Percentiles rank a stretch among this genome's conserved stretches.
phyloP scores from a whole-genome alignment of 92 coral and sea anemone genomes.

The Porites evermanni region DNA sequence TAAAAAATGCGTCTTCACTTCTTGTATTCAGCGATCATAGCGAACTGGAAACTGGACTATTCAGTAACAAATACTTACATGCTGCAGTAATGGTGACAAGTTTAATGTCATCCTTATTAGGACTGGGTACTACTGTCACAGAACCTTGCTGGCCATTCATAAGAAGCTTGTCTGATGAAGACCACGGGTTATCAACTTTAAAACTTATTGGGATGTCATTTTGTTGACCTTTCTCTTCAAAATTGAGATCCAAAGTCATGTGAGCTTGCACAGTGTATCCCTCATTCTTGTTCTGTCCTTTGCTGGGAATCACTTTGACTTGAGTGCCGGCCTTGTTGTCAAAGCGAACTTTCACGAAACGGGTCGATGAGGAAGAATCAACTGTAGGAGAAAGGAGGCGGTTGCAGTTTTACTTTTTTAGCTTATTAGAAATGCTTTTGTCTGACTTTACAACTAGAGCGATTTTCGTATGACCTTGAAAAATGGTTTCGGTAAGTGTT shows the following conservation, averaged over 20 bases:
- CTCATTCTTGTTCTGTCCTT: constrained; percentile 88
- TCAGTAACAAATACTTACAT: constrained; percentile 60
- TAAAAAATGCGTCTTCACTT: too few relatives aligned
- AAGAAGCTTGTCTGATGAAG: constrained; percentile 68
- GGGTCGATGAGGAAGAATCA: constrained; percentile 84
- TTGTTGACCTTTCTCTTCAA: constrained; percentile 90
- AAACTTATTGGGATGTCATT: constrained; percentile 94
- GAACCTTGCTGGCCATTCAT: constrained; percentile 84
- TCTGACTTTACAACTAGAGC: too few relatives aligned
- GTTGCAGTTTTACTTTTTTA: too few relatives aligned
- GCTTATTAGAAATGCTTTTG: too few relatives aligned
- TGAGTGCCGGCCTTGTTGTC: constrained; percentile 93
- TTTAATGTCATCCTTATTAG: constrained; percentile 60
- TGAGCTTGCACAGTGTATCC: constrained; percentile 96
- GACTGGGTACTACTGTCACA: constrained; percentile 86
- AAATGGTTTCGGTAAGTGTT: too few relatives aligned
- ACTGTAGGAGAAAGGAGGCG: constrained; percentile 38
- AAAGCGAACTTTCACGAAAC: constrained; percentile 94
- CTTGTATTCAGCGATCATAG: too few relatives aligned
- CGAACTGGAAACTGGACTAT: not conserved
- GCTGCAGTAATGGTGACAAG: constrained; percentile 74
- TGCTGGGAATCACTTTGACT: constrained; percentile 89
- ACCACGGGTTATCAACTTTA: constrained; percentile 82
- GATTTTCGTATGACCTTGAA: too few relatives aligned
- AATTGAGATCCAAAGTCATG: constrained; percentile 94